A percentile compares a stretch with the other conserved stretches of the same genome.
phyloP scores from a whole-genome alignment of 2,888 invertebrate species.

The Tridacna gigas region DNA sequence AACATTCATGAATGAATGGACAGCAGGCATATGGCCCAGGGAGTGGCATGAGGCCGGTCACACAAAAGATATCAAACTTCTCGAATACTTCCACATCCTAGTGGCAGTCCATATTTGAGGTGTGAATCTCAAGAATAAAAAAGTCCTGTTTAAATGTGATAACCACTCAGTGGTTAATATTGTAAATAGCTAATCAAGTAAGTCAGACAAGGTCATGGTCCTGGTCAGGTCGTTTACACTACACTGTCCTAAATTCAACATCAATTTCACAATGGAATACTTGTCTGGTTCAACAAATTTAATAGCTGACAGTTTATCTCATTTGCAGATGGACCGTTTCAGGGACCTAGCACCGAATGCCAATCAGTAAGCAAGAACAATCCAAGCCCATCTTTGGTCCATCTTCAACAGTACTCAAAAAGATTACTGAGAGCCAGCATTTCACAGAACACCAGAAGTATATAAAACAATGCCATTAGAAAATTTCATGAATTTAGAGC shows the following conservation, averaged over 20 bases:
- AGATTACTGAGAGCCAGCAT: slow-evolving; percentile 16
- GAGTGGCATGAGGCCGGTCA: slow-evolving; percentile 14
- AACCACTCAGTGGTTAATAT: slow-evolving; percentile 42
- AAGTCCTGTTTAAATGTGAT: slow-evolving; percentile 33
- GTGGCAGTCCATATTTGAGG: slow-evolving; percentile 34
- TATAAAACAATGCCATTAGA: slow-evolving; percentile 14
- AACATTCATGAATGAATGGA: slow-evolving; percentile 28
- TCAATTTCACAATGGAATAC: no score
- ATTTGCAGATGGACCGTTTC: slow-evolving; percentile 31
- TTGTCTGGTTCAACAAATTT: slow-evolving; percentile 31
- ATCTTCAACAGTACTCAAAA: slow-evolving; percentile 19
- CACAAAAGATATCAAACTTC: slow-evolving; percentile 24
- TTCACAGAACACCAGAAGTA: slow-evolving; percentile 2
- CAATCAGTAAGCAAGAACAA: neutral
- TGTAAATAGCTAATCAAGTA: no score
- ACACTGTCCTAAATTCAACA: no score
- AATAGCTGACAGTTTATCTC: slow-evolving; percentile 41
- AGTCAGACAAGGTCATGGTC: slow-evolving; percentile 30
- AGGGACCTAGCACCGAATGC: slow-evolving; percentile 28
- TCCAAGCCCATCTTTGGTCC: slow-evolving; percentile 21
- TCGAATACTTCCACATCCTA: no score
- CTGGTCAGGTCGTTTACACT: slow-evolving; percentile 30
- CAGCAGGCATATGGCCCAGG: slow-evolving; percentile 22
- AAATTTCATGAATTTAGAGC: neutral
- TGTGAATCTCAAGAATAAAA: slow-evolving; percentile 20